phyloP scores from a whole-genome alignment of 2,888 invertebrate species.

The Diaperis boleti region DNA sequence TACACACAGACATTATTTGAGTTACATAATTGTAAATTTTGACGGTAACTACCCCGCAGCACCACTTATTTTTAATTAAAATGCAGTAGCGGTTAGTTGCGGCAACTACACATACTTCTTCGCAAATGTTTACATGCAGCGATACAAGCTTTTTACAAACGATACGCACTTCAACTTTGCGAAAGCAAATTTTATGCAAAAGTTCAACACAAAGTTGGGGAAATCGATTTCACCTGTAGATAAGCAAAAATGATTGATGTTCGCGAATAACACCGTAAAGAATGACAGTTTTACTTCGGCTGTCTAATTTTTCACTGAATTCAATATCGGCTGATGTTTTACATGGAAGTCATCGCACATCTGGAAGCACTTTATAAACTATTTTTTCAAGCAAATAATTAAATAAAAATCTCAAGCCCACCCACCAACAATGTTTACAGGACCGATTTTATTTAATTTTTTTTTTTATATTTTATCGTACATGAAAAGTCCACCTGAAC shows the following conservation, averaged over 20 bases:
- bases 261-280: constrained; percentile 10
- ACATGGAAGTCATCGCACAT: no score
- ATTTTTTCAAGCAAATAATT: no score
- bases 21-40: constrained; percentile 40
- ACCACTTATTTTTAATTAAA: not conserved
- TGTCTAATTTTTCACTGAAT: constrained; percentile 4
- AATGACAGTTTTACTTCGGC: constrained; percentile 1
- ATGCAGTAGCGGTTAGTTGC: no score
- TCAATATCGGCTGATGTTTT: not conserved
- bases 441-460: not conserved
- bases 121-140: no score
- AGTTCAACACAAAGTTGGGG: constrained; percentile 20
- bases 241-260: constrained; percentile 26
- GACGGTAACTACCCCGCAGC: not conserved
- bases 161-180: constrained; percentile 26
- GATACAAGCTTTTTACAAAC: constrained; percentile 8
- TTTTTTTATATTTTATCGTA: not conserved
- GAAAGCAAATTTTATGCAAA: constrained; percentile 7
- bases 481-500: not conserved
- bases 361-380: not conserved
- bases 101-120: no score
- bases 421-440: not conserved
- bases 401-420: not conserved
- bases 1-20: no score
- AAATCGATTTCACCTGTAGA: constrained; percentile 14